phyloP scores from a whole-genome alignment of 2,113 vertebrate genomes.

The Meleagris gallopavo region DNA sequence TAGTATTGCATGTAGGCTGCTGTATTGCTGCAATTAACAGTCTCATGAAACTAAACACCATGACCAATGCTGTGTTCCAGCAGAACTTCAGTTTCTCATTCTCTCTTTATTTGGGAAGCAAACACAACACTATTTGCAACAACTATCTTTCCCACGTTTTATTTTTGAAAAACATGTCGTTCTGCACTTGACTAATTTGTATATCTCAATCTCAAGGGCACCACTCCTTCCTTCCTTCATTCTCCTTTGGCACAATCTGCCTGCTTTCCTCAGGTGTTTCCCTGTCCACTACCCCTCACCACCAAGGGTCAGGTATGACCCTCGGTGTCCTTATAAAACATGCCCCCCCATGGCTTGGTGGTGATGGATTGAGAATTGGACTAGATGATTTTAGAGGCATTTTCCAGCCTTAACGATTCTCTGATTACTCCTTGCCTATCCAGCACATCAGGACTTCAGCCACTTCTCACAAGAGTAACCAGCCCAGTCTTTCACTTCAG shows the following conservation, averaged over 20 bases:
- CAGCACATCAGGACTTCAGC: accelerated
- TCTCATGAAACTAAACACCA: neutral
- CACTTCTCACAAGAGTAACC: neutral
- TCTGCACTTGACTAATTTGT: neutral
- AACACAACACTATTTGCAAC: neutral
- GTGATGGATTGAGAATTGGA: no score
- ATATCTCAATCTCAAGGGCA: neutral
- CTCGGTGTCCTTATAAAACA: neutral
- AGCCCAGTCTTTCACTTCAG: neutral
- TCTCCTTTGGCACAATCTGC: neutral
- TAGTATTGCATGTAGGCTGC: neutral
- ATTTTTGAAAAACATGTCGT: constrained; percentile 17
- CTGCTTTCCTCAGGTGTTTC: neutral
- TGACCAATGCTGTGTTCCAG: neutral
- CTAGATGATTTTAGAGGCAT: no score
- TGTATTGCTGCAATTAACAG: neutral
- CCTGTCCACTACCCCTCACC: neutral
- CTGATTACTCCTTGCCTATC: neutral
- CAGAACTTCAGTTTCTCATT: constrained; percentile 31
- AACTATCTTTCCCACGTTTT: neutral
- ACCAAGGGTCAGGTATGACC: neutral
- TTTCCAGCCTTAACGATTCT: no score
- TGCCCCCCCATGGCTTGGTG: no score
- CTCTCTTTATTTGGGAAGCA: neutral
- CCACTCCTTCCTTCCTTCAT: neutral